Evolutionary conservation across 2,888 invertebrate species (phyloP).

Genomic region (Pristionchus entomophagus): DNA sequence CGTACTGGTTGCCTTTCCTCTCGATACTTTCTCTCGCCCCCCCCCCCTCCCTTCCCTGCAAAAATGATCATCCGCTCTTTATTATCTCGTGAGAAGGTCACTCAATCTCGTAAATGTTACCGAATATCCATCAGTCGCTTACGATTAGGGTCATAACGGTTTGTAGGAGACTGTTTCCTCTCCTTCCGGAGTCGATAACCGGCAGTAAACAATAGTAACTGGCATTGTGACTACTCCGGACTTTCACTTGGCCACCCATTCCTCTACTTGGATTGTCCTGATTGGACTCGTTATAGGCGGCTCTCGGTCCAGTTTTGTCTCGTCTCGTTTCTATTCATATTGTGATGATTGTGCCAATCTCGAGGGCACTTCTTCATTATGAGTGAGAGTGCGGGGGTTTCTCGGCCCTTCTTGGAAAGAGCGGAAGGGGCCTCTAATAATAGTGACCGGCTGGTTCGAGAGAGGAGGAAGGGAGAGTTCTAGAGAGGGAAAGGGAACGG

Average conservation of each 20-base stretch:
- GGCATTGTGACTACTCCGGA: not conserved
- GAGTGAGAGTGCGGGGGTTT: not conserved
- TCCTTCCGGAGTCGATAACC: not conserved
- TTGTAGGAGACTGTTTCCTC: not conserved
- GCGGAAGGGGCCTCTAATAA: not conserved
- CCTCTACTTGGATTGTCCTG: not conserved
- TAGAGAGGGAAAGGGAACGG: not conserved
- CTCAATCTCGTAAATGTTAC: conserved; percentile 18
- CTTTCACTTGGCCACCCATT: not conserved
- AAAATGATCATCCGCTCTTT: conserved; percentile 25
- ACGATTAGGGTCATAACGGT: not conserved
- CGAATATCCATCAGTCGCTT: not conserved
- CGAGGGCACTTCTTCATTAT: conserved; percentile 38
- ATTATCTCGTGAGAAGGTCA: conserved; percentile 46
- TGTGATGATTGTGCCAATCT: conserved; percentile 39
- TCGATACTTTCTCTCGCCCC: conserved; percentile 6
- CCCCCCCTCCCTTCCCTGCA: not conserved
- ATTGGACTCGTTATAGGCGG: conserved; percentile 22
- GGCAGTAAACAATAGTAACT: conserved; percentile 40
- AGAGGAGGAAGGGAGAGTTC: conserved; percentile 9
- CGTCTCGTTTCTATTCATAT: conserved; percentile 17
- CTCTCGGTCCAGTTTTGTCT: not conserved
- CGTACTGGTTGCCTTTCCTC: not conserved
- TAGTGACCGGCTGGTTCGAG: conserved; percentile 42
- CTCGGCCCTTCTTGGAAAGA: not conserved